phyloP scores from a whole-genome alignment of 2,888 invertebrate genomes.

The Cylloceria caligata region DNA sequence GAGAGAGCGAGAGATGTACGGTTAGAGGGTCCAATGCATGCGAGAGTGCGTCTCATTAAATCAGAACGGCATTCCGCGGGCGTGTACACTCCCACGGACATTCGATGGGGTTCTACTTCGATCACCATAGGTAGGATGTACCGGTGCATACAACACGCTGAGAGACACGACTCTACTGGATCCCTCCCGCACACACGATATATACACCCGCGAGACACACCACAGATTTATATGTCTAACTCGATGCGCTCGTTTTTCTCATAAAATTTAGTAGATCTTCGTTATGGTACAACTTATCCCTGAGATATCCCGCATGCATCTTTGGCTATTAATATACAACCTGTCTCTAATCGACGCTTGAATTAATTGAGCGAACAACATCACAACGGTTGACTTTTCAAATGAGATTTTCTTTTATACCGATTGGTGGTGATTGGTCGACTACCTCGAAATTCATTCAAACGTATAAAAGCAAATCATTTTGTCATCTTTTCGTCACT shows the following conservation, averaged over 20 bases:
- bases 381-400: not conserved
- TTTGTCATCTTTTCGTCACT: too few relatives aligned
- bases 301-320: not conserved
- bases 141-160: constrained; percentile 83
- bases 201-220: constrained; percentile 18
- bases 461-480: too few relatives aligned
- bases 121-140: constrained; percentile 82
- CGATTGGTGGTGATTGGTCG: not conserved
- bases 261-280: constrained; percentile 51
- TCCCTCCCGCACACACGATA: constrained; percentile 63
- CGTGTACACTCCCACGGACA: constrained; percentile 85
- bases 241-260: constrained; percentile 40
- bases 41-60: constrained; percentile 79
- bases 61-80: constrained; percentile 84
- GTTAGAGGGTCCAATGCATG: constrained; percentile 39
- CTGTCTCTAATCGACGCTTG: constrained; percentile 1
- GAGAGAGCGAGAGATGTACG: constrained; percentile 43
- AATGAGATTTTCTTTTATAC: not conserved
- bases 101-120: constrained; percentile 84
- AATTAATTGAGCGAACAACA: not conserved
- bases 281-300: constrained; percentile 17
- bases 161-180: constrained; percentile 80
- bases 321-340: constrained; percentile 28
- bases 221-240: constrained; percentile 57
- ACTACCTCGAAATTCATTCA: too few relatives aligned